A percentile compares a stretch with the other conserved stretches of the same genome.
These are phyloP conservation scores for Chirona hameri DNA, from an alignment of 2,888 invertebrate genomes.

Conservation along the genomic window DNA sequence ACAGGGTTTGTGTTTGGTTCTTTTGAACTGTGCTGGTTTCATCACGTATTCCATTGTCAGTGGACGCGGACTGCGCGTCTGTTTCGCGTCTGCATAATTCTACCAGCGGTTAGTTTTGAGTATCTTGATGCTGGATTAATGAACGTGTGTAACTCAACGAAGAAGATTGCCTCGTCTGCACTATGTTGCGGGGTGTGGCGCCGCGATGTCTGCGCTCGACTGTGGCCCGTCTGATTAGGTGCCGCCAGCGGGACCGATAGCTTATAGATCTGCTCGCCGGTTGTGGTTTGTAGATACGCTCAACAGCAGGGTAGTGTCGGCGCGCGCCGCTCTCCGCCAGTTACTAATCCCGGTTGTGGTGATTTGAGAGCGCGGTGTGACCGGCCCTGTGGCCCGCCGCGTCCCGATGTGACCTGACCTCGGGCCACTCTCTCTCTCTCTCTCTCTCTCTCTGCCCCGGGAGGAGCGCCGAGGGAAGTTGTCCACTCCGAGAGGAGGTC, in stretches of 20 bases:
- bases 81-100: no score
- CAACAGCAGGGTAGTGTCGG: not conserved
- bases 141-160: not conserved
- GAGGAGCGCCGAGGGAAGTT: not conserved
- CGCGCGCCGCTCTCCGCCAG: not conserved
- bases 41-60: no score
- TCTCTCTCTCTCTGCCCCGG: not conserved
- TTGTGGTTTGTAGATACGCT: constrained; percentile 22
- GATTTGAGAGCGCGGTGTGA: not conserved
- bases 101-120: not conserved
- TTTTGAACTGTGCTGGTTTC: no score
- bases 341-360: not conserved
- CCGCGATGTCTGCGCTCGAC: not conserved
- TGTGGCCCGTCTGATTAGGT: not conserved
- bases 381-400: not conserved
- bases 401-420: not conserved
- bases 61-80: not conserved
- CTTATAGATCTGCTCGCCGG: constrained; percentile 3
- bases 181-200: not conserved
- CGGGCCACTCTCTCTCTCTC: not conserved
- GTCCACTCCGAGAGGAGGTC: no score
- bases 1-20: no score
- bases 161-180: not conserved
- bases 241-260: not conserved
- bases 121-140: no score